Conservation (phyloP, 2,797 vertebrate species). For the Tokudaia muenninki region DNA sequence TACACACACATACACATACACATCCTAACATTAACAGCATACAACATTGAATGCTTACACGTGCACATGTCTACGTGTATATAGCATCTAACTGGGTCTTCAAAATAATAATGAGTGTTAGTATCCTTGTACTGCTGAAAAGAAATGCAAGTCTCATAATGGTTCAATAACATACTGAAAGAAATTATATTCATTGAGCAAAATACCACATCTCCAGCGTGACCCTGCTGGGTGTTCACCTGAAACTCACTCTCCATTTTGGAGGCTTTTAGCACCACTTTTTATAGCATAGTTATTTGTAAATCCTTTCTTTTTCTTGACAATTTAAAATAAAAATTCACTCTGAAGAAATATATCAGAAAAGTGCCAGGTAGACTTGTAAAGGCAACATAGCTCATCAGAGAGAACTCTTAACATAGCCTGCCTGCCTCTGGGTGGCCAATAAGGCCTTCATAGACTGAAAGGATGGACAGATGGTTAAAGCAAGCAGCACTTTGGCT, state of each 20-base stretch:
- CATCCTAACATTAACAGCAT: neutral
- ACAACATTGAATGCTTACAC: neutral
- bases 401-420: neutral
- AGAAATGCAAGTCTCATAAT: neutral
- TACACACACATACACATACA: neutral
- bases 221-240: neutral
- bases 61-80: neutral
- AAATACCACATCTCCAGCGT: too few species aligned
- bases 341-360: constrained; percentile 43
- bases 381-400: neutral
- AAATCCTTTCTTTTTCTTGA: constrained; percentile 47
- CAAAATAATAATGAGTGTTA: neutral
- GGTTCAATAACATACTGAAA: neutral
- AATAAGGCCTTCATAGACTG: neutral
- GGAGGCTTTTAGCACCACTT: neutral
- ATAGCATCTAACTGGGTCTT: neutral
- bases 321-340: constrained; percentile 45
- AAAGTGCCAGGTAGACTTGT: neutral
- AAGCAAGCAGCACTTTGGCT: neutral
- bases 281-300: neutral
- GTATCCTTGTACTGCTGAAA: neutral
- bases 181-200: too few species aligned
- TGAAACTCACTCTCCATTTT: neutral
- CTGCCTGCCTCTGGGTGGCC: neutral
- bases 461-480: neutral